Conservation (phyloP, 1,140 invertebrate genomes). For the Antheraea pernyi region DNA sequence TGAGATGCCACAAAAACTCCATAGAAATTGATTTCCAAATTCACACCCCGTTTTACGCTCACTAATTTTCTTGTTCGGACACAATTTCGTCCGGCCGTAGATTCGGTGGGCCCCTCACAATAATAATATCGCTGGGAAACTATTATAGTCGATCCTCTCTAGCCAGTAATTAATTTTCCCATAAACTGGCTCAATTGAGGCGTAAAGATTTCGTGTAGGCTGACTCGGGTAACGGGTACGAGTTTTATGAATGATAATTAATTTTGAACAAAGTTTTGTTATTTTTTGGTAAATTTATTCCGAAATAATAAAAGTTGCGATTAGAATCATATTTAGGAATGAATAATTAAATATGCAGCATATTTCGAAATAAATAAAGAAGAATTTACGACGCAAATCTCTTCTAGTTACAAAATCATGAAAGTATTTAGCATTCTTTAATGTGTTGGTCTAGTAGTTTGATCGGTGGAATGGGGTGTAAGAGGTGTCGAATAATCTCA, state of each 20-base stretch:
- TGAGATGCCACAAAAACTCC: no score
- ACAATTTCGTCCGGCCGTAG: conserved; percentile 59
- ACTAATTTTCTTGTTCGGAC: conserved; percentile 78
- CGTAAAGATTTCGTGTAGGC: conserved; percentile 70
- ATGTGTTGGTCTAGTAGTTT: no score
- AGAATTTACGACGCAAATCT: no score
- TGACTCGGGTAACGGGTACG: conserved; percentile 31
- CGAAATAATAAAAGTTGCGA: background rate
- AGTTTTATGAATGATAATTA: conserved; percentile 66
- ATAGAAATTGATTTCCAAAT: conserved; percentile 73
- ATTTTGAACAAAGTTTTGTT: conserved; percentile 56
- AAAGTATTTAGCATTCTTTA: no score
- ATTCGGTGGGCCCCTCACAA: conserved; percentile 58
- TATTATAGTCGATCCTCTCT: conserved; percentile 74
- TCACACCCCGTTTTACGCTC: conserved; percentile 76
- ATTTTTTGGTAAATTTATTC: conserved; percentile 34
- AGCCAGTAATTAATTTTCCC: conserved; percentile 75
- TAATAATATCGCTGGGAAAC: conserved; percentile 74
- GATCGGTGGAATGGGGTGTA: no score
- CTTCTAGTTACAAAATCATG: no score
- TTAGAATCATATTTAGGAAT: background rate
- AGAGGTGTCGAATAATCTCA: no score
- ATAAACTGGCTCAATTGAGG: conserved; percentile 76
- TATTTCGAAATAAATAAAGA: no score
- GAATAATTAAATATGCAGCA: no score